Conservation (phyloP, 2,888 invertebrate genomes). For the Chesias legatella region DNA sequence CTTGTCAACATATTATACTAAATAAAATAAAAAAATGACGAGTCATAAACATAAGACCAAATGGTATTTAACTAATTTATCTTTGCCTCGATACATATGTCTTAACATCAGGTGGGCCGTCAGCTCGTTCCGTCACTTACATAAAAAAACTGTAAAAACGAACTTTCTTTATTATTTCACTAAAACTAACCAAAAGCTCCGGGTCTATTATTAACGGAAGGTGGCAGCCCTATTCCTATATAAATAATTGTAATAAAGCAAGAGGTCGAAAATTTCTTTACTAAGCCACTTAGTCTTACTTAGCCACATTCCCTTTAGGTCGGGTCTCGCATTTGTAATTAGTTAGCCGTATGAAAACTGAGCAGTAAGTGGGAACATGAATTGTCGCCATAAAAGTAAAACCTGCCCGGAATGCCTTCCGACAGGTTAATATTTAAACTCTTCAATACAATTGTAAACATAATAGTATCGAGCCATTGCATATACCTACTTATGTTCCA, state of each 20-base stretch:
- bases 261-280: conserved; percentile 34
- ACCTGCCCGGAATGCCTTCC: conserved; percentile 36
- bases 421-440: conserved; percentile 25
- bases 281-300: conserved; percentile 40
- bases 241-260: conserved; percentile 11
- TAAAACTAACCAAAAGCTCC: too few species aligned
- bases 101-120: too few species aligned
- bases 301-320: conserved; percentile 46
- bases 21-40: too few species aligned
- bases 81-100: too few species aligned
- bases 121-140: too few species aligned
- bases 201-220: too few species aligned
- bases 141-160: too few species aligned
- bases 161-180: too few species aligned
- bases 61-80: too few species aligned
- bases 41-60: too few species aligned
- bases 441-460: conserved; percentile 10
- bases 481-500: not conserved
- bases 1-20: too few species aligned
- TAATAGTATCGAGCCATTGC: conserved; percentile 6
- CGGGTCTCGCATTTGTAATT: conserved; percentile 46
- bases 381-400: conserved; percentile 44
- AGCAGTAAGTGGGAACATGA: conserved; percentile 41
- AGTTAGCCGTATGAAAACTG: conserved; percentile 38
- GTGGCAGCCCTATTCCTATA: too few species aligned